Base-by-base conservation (phyloP, 2,797 vertebrate genomes). In the Cossypha dichroa region DNA sequence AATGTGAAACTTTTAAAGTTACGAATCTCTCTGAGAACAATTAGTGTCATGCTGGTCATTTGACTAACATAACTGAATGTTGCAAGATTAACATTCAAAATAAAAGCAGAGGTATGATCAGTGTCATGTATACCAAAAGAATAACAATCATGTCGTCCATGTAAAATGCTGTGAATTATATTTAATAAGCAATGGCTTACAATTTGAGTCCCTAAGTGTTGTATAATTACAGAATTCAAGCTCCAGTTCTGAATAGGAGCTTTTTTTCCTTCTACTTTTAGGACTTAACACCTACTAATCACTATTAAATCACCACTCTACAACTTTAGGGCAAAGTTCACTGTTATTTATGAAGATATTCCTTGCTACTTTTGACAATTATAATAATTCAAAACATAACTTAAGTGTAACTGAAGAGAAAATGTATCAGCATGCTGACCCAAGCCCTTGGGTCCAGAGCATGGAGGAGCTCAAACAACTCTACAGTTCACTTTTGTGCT, bases 91-190 rank as follows among this genome's bases (percentile, higher is more conserved):
- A 86, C 36, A 93, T 34, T 83, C 26, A 67, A 92, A 96, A 96
- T 95, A 90, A 95, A 95, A 79, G 85, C 45, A 93, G 54, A 88
- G 10, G 48, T 58, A 75, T 1, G 11, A 91, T 87, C 55, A 59
- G 33, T 93, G 85, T 87, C 85, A 40, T 18, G 67, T 91, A 92
- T 94, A 90, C 70, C 85, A 94, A 95, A 95, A 86, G 68, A 94
- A 90, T 78, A 85, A 79, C 34, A 48, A 95, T 83, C 36, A 94
- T 87, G 76, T 84, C 15, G 15, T 88, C 63, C 86, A 76, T 81
- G 38, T 68, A 87, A 96, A 93, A 86, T 82, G 74, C 73, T 49
- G 72, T 82, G n/a, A 77, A 84, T 77, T 80, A 95, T 82, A 92
- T 92, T 95, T 93, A 93, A 96, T 92, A 92, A 94, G 87, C 56